These are phyloP conservation scores for Drosophila murphyi DNA, from an alignment of 1,140 invertebrate species.

Conservation along the genomic window DNA sequence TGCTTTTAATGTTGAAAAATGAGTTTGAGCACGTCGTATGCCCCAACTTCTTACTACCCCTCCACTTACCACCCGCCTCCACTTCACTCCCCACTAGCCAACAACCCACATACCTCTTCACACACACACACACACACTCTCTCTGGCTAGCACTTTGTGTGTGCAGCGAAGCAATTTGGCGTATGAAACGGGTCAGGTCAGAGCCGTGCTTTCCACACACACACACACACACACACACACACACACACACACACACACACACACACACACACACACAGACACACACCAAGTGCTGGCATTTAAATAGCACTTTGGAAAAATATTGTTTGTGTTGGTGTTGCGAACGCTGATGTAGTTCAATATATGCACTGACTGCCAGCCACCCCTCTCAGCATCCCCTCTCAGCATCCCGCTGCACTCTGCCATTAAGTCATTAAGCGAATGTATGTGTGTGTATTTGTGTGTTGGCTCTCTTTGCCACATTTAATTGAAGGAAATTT, in stretches of 20 bases:
- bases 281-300: slow-evolving; percentile 48
- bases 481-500: slow-evolving; percentile 78
- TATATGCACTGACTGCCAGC: slow-evolving; percentile 52
- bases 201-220: slow-evolving; percentile 27
- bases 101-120: background rate
- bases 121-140: background rate
- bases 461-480: slow-evolving; percentile 49
- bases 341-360: slow-evolving; percentile 66
- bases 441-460: slow-evolving; percentile 39
- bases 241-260: background rate
- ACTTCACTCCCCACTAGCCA: background rate
- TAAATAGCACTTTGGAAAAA: slow-evolving; percentile 71
- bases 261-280: slow-evolving; percentile 32
- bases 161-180: slow-evolving; percentile 80
- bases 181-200: slow-evolving; percentile 80
- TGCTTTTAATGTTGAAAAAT: slow-evolving; percentile 82
- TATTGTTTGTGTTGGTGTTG: slow-evolving; percentile 43
- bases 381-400: background rate
- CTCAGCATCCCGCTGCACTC: slow-evolving; percentile 36
- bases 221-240: slow-evolving; percentile 7
- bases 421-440: slow-evolving; percentile 71
- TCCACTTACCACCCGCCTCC: background rate
- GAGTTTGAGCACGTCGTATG: slow-evolving; percentile 72
- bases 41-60: slow-evolving; percentile 27
- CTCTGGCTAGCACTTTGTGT: slow-evolving; percentile 53